Conservation (phyloP, 2,113 vertebrate genomes). For the Cyprinodon variegatus region DNA sequence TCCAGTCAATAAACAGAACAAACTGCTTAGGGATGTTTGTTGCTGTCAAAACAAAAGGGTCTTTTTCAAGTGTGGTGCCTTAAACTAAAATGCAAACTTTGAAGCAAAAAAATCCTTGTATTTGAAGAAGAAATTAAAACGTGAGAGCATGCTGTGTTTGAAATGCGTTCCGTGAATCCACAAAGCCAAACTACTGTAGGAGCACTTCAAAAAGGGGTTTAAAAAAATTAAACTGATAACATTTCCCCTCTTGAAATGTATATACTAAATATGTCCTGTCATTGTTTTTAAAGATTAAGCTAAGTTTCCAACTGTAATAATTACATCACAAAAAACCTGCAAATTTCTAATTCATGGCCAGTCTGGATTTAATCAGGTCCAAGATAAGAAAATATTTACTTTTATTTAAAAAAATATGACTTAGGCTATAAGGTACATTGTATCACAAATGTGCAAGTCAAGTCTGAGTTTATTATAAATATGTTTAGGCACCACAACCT, state of each 20-base stretch:
- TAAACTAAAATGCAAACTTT: background rate
- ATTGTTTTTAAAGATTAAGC: background rate
- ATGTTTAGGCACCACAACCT: too few relatives aligned
- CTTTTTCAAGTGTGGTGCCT: background rate
- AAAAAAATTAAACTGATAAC: background rate
- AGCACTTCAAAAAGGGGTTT: background rate
- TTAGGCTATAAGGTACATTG: too few relatives aligned
- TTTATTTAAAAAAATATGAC: too few relatives aligned
- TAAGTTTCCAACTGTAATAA: background rate
- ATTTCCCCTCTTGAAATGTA: too few relatives aligned
- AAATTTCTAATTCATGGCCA: background rate
- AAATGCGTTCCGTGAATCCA: background rate
- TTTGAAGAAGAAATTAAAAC: background rate
- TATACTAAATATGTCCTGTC: background rate
- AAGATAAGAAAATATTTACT: too few relatives aligned
- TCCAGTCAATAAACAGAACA: background rate
- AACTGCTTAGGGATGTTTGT: background rate
- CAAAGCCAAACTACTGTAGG: background rate
- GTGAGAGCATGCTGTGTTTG: background rate
- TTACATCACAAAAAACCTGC: background rate
- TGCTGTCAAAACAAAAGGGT: background rate
- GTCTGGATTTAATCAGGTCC: too few relatives aligned
- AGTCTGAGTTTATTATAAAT: too few relatives aligned
- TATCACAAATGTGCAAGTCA: too few relatives aligned
- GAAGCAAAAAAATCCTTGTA: background rate